These are phyloP conservation scores for Gallinago solitaria DNA, from an alignment of 2,797 vertebrate species.

Conservation along the genomic window DNA sequence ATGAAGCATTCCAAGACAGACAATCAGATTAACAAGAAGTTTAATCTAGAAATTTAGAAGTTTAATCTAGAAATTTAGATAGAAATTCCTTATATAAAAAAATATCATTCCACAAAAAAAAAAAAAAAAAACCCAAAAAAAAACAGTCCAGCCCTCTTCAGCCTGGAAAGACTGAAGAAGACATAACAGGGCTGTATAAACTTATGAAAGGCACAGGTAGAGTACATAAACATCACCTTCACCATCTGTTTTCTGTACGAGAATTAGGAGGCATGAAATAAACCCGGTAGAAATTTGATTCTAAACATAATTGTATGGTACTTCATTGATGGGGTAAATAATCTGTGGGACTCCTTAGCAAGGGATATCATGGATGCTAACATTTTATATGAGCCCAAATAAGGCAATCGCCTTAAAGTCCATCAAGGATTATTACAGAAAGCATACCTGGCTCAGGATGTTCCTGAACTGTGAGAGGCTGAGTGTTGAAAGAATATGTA, in stretches of 20 bases:
- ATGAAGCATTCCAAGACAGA: not conserved
- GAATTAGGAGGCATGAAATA: not conserved
- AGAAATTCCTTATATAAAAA: not conserved
- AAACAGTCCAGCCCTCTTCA: not conserved
- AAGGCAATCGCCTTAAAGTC: not conserved
- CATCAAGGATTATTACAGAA: not conserved
- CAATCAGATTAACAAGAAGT: not conserved
- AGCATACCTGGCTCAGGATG: not conserved
- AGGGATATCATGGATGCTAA: not conserved
- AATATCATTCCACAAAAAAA: too few relatives aligned
- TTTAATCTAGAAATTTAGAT: too few relatives aligned
- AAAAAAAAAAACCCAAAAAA: too few relatives aligned
- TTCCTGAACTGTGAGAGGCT: not conserved
- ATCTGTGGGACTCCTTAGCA: not conserved
- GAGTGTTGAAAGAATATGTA: not conserved
- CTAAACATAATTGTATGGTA: not conserved
- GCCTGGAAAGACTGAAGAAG: not conserved
- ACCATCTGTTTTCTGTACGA: not conserved
- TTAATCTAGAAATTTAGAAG: too few relatives aligned
- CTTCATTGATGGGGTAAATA: not conserved
- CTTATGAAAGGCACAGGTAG: not conserved
- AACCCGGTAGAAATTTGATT: not conserved
- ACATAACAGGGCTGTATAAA: not conserved
- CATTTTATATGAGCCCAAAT: not conserved
- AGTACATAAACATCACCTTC: not conserved